A percentile compares a stretch with the other conserved stretches of the same genome.
These are phyloP conservation scores for Rotaria macrura DNA, from an alignment of 2,888 invertebrate genomes.

Conservation along the genomic window DNA sequence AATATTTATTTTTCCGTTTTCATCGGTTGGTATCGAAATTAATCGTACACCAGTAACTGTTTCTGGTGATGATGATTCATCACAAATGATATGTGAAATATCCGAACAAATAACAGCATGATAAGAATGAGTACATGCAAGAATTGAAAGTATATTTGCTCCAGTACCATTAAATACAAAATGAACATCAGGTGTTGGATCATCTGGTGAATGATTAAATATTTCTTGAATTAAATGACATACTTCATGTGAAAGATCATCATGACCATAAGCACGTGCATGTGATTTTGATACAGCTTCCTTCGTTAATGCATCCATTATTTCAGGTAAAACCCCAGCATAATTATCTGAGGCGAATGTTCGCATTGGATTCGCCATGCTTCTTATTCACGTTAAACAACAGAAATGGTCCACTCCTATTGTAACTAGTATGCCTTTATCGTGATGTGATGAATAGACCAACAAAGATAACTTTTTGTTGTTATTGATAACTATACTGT, in stretches of 20 bases:
- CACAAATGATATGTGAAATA: neutral
- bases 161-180: constrained; percentile 12
- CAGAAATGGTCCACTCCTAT: too few species aligned
- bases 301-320: neutral
- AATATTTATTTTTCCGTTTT: neutral
- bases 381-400: neutral
- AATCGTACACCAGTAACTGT: neutral
- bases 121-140: neutral
- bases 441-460: too few species aligned
- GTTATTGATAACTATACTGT: too few species aligned
- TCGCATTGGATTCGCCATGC: neutral
- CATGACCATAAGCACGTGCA: constrained; percentile 5
- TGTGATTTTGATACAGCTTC: neutral
- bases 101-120: neutral
- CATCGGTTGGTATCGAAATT: neutral
- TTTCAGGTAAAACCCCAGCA: constrained; percentile 9
- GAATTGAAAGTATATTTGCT: neutral
- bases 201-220: neutral
- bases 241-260: neutral
- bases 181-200: neutral
- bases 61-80: constrained; percentile 7
- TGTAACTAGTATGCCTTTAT: too few species aligned
- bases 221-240: neutral
- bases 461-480: too few species aligned
- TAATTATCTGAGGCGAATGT: neutral